phyloP scores from a whole-genome alignment of 2,888 invertebrate species.

The Tetropium fuscum region DNA sequence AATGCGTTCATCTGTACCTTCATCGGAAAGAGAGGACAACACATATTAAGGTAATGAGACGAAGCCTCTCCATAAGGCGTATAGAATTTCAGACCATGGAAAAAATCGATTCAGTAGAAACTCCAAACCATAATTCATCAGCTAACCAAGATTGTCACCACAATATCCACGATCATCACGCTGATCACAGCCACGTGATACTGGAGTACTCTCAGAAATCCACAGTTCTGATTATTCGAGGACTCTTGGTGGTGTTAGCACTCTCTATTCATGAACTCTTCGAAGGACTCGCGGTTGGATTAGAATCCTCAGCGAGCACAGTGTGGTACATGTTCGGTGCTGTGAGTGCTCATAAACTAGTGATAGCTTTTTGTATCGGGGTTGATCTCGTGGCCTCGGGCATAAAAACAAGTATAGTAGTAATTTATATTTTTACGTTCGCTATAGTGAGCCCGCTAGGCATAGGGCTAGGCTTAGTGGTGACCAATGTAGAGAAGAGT shows the following conservation, averaged over 20 bases:
- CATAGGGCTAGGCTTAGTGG: slow-evolving; percentile 78
- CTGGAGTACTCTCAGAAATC: slow-evolving; percentile 51
- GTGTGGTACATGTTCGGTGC: slow-evolving; percentile 88
- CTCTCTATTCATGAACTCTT: slow-evolving; percentile 88
- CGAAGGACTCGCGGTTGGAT: slow-evolving; percentile 86
- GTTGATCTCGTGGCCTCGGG: slow-evolving; percentile 82
- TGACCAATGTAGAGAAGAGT: slow-evolving; percentile 72
- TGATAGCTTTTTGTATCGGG: slow-evolving; percentile 90
- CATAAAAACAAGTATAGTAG: slow-evolving; percentile 72
- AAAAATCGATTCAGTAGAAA: slow-evolving; percentile 7
- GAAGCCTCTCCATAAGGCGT: slow-evolving; percentile 59
- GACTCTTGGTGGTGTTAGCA: slow-evolving; percentile 84
- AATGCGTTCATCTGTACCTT: slow-evolving; percentile 79
- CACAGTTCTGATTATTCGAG: slow-evolving; percentile 69
- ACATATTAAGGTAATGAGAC: slow-evolving; percentile 51
- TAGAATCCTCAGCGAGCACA: slow-evolving; percentile 73
- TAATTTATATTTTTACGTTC: slow-evolving; percentile 80
- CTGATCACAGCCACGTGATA: slow-evolving; percentile 55
- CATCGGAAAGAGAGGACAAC: slow-evolving; percentile 64
- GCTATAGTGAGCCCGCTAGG: slow-evolving; percentile 85
- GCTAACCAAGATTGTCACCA: slow-evolving; percentile 17
- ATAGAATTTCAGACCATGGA: slow-evolving; percentile 32
- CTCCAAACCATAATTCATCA: neutral
- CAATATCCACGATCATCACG: slow-evolving; percentile 41
- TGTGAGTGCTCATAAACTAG: slow-evolving; percentile 86